Conservation (phyloP, 2,113 vertebrate species). For the Tichodroma muraria region DNA sequence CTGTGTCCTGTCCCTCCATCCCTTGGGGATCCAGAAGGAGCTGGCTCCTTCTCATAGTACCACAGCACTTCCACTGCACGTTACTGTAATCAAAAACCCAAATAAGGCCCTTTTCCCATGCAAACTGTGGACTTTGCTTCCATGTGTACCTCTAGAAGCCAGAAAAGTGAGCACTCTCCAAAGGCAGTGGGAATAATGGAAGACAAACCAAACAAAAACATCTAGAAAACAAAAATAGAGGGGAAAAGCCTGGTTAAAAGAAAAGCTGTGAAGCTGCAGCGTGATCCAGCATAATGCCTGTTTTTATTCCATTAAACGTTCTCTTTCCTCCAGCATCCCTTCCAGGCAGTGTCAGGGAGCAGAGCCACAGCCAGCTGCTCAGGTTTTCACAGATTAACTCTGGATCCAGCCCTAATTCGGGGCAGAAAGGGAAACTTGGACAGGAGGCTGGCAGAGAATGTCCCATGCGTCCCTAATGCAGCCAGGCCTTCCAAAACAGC, state of each 20-base stretch:
- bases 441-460: not conserved
- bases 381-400: not conserved
- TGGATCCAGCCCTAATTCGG: not conserved
- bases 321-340: not conserved
- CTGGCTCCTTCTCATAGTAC: not conserved
- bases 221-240: not conserved
- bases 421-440: not conserved
- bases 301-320: not conserved
- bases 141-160: not conserved
- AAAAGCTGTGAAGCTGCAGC: not conserved
- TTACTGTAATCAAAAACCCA: not conserved
- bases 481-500: not conserved
- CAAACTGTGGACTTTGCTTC: rapidly evolving
- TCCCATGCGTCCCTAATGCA: not conserved
- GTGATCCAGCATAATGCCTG: not conserved
- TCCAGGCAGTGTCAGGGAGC: not conserved
- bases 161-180: not conserved
- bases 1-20: rapidly evolving
- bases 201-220: not conserved
- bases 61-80: not conserved
- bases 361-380: not conserved
- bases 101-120: not conserved
- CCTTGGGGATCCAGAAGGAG: not conserved
- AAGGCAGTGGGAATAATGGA: not conserved
- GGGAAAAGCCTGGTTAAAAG: not conserved